Percentiles rank a stretch among this genome's conserved stretches.
phyloP scores from a whole-genome alignment of 2,888 invertebrate genomes.

The Hyposoter dolosus region DNA sequence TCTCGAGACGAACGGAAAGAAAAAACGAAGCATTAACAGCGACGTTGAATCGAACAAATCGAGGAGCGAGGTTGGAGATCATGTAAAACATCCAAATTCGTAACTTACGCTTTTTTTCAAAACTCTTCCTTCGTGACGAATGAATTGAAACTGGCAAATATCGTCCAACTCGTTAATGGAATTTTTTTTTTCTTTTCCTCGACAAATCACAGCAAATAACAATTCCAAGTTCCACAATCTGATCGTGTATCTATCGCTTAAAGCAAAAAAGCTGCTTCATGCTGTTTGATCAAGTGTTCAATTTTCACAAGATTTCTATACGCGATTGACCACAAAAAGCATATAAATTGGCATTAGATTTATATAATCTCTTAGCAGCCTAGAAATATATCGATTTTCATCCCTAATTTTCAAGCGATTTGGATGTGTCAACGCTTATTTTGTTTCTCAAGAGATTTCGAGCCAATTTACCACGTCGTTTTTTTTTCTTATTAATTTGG shows the following conservation, averaged over 20 bases:
- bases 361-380: too few species aligned
- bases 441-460: too few species aligned
- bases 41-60: conserved; percentile 82
- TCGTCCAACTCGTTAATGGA: background rate
- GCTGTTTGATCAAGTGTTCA: too few species aligned
- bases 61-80: conserved; percentile 81
- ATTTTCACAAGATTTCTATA: too few species aligned
- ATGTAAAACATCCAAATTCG: conserved; percentile 71
- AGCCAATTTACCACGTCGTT: background rate
- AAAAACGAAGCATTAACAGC: conserved; percentile 77
- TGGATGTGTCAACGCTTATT: too few species aligned
- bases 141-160: background rate
- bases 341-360: too few species aligned
- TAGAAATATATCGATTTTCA: too few species aligned
- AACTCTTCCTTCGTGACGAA: background rate
- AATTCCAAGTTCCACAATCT: too few species aligned
- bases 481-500: background rate
- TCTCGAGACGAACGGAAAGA: conserved; percentile 78
- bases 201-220: background rate
- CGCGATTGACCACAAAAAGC: too few species aligned
- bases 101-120: background rate
- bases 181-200: background rate
- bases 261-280: background rate
- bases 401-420: too few species aligned
- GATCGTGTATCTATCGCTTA: too few species aligned